A percentile compares a stretch with the other conserved stretches of the same genome.
Conservation (phyloP, 2,797 vertebrate genomes). For the Aratinga solstitialis region DNA sequence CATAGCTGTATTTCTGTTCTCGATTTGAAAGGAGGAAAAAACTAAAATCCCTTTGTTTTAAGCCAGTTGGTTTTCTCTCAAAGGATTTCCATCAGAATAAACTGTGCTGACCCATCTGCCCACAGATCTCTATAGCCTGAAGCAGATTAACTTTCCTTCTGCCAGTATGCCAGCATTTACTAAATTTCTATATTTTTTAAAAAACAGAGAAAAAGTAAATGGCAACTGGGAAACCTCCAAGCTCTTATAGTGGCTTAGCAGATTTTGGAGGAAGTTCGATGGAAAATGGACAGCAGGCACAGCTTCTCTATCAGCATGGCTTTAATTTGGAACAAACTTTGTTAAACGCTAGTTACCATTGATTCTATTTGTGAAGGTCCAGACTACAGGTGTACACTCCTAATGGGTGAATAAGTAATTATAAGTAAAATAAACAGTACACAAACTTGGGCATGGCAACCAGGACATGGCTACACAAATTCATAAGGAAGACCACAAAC, state of each 20-base stretch:
- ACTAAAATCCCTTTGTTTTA: neutral
- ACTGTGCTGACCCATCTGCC: neutral
- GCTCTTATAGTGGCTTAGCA: neutral
- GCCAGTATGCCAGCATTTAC: neutral
- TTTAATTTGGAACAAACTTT: neutral
- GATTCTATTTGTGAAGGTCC: neutral
- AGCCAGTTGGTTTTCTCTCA: neutral
- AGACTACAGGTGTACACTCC: neutral
- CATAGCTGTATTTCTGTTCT: neutral
- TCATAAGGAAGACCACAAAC: neutral
- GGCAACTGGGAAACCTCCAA: neutral
- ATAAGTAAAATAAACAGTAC: neutral
- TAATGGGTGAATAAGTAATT: neutral
- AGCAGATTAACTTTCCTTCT: neutral
- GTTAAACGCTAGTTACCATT: neutral
- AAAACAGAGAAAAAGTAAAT: neutral
- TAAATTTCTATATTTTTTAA: neutral
- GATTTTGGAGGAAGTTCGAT: neutral
- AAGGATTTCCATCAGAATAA: slow-evolving; percentile 10
- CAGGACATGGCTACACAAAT: neutral
- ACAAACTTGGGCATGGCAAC: neutral
- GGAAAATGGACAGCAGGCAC: neutral
- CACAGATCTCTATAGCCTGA: neutral
- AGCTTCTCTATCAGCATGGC: neutral
- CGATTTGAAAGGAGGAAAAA: neutral